These are phyloP conservation scores for Diachrysia chrysitis DNA, from an alignment of 2,888 invertebrate species.

Conservation along the genomic window DNA sequence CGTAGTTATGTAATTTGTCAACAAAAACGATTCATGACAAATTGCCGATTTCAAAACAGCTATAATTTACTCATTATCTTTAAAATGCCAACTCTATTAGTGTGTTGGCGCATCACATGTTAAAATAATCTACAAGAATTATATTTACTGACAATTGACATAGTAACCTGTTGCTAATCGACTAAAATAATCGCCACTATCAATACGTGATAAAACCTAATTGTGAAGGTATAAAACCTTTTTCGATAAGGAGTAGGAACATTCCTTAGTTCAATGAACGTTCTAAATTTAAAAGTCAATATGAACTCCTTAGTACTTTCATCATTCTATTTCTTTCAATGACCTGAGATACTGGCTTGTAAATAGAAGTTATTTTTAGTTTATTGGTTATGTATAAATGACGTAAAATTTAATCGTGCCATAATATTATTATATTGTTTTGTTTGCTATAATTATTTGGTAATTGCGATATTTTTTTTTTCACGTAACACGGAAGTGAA, in stretches of 20 bases:
- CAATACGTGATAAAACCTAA: not conserved
- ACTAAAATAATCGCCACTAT: not conserved
- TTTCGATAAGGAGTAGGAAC: not conserved
- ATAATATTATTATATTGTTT: not conserved
- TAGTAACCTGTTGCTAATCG: not conserved
- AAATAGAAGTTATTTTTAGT: not conserved
- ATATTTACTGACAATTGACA: not conserved
- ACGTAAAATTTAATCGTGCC: not conserved
- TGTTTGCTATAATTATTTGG: not conserved
- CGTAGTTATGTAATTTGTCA: too few species aligned
- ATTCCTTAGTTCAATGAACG: not conserved
- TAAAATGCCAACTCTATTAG: too few species aligned
- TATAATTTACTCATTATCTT: too few species aligned
- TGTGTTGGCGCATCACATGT: not conserved
- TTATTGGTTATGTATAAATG: too few species aligned
- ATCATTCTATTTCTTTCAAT: not conserved
- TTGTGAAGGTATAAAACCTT: not conserved
- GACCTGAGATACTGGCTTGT: not conserved
- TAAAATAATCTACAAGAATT: not conserved
- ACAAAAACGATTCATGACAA: too few species aligned
- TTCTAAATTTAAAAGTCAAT: not conserved
- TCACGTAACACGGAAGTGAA: too few species aligned
- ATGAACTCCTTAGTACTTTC: not conserved
- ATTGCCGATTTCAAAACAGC: too few species aligned
- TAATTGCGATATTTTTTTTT: conserved; percentile 6